A percentile compares a stretch with the other conserved stretches of the same genome.
Conservation (phyloP, 92 coral and sea anemone genomes). For the Umimayanthus chanpuru region DNA sequence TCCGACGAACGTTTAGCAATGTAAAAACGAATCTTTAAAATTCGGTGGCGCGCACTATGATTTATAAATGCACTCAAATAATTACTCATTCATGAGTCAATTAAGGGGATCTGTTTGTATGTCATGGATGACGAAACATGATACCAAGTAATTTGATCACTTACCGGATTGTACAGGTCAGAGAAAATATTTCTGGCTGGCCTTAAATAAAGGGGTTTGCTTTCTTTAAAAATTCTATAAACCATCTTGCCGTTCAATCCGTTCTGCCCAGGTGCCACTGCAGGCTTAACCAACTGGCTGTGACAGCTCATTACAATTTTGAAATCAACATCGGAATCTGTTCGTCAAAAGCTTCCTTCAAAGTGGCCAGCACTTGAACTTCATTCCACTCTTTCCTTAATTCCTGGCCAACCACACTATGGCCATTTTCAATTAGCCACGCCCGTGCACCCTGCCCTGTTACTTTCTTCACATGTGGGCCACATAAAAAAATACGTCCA, state of each 20-base stretch:
- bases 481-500: neutral
- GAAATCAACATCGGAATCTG: conserved; percentile 49
- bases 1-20: too few species aligned
- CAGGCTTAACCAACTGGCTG: conserved; percentile 54
- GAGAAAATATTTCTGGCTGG: conserved; percentile 32
- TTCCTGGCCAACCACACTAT: neutral
- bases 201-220: conserved; percentile 33
- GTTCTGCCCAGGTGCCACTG: conserved; percentile 62
- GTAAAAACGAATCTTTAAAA: too few species aligned
- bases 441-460: neutral
- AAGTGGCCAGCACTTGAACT: neutral
- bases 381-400: conserved; percentile 3
- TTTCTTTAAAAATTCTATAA: conserved; percentile 43
- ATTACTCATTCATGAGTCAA: too few species aligned
- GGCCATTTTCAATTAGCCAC: neutral
- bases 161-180: conserved; percentile 23
- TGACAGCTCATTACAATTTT: conserved; percentile 60
- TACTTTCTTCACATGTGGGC: too few species aligned
- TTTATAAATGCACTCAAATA: too few species aligned
- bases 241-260: conserved; percentile 48
- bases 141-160: too few species aligned
- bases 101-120: too few species aligned
- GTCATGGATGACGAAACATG: too few species aligned
- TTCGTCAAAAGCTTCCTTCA: conserved; percentile 37
- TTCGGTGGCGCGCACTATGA: too few species aligned